Evolutionary conservation across 2,113 vertebrate species (phyloP).

Genomic region (Procavia capensis): DNA sequence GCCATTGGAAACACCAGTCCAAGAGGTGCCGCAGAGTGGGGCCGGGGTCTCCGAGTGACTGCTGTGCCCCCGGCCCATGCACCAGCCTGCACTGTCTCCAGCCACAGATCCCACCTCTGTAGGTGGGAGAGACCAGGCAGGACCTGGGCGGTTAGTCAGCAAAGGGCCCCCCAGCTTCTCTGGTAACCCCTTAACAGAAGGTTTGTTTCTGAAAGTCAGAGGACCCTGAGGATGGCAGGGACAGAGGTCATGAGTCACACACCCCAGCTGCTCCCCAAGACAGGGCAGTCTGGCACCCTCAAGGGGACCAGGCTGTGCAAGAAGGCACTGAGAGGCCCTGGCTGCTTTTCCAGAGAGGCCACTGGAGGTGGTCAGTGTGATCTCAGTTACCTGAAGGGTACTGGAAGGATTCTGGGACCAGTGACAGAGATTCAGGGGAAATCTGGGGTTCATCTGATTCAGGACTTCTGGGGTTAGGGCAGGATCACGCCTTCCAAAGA

Average conservation of each 20-base stretch:
- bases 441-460: background rate
- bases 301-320: background rate
- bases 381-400: background rate
- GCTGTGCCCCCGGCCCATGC: background rate
- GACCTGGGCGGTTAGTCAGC: background rate
- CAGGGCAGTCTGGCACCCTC: background rate
- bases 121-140: background rate
- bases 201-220: conserved; percentile 60
- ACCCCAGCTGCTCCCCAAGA: background rate
- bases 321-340: background rate
- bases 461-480: background rate
- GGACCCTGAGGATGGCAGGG: conserved; percentile 5
- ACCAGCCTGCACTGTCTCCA: background rate
- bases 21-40: background rate
- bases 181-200: background rate
- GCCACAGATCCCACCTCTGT: background rate
- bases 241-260: conserved; percentile 4
- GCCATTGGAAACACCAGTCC: conserved; percentile 1
- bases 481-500: background rate
- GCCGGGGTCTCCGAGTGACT: background rate
- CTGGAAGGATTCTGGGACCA: background rate
- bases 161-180: background rate
- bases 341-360: background rate
- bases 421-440: background rate
- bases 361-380: background rate